Base-by-base conservation (phyloP, 2,113 vertebrate genomes). In the Rattus rattus region DNA sequence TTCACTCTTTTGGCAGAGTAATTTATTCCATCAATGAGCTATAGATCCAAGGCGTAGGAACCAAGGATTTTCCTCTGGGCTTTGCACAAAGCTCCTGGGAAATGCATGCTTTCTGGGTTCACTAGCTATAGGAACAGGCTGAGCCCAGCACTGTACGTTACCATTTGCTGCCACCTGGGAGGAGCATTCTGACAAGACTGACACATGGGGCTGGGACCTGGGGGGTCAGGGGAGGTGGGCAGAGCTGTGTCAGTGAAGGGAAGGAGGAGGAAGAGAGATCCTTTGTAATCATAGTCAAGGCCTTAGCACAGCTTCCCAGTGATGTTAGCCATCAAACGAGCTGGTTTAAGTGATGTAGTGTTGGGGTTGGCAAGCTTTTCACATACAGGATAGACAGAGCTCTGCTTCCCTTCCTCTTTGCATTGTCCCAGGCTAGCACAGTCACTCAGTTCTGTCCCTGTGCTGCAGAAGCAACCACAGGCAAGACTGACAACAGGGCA, bases 61-160 rank as follows among this genome's bases (percentile, higher is more conserved):
- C 63, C 4, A 33, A 30, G 72, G 22, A 70, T 90, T 59, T 85
- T 87, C 63, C 92, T 92, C 61, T 54, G 61, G 86, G 84, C 77
- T 96, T 93, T 86, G 67, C 52, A 43, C 56, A 94, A 94, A 20
- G 7, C 59, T 85, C 89, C 49, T 47, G 89, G 93, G 96, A 96
- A 84, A 90, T 49, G 9, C 0, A 1, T 3, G 76, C 17, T 88
- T 59, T 88, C 70, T 81, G 54, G 69, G 73, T 70, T 93, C 83
- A 93, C 13, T 39, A 28, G 30, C 85, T 17, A 0, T 49, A 47
- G 30, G 52, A 91, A 81, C 2, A 30, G 36, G 0, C 7, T 30
- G 22, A 92, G 33, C 70, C 39, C 0, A 54, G 73, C 85, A 59
- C 54, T 79, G 11, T 52, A 59, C 1, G n/a, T 7, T 72, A 52